Evolutionary conservation across 1,140 invertebrate genomes (phyloP).

Genomic region (Daktulosphaira vitifoliae): DNA sequence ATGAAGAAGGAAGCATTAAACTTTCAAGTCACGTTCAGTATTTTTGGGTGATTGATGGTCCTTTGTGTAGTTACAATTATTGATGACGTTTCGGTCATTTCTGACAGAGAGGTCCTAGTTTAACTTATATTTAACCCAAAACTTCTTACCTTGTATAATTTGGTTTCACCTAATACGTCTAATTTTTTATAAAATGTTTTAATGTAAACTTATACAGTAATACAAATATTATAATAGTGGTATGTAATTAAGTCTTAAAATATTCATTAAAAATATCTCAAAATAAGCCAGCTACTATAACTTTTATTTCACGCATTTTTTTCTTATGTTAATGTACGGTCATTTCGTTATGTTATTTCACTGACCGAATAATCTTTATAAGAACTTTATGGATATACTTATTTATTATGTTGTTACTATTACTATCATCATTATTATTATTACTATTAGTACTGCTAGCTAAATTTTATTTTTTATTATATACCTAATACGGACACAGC

Average conservation of each 20-base stretch:
- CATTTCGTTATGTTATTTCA: too few relatives aligned
- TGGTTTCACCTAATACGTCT: background rate
- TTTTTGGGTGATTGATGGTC: constrained; percentile 16
- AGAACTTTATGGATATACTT: background rate
- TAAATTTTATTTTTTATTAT: too few relatives aligned
- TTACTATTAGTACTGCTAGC: too few relatives aligned
- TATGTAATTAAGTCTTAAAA: too few relatives aligned
- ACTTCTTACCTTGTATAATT: constrained; percentile 18
- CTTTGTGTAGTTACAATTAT: constrained; percentile 29
- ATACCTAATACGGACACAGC: background rate
- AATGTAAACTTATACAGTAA: too few relatives aligned
- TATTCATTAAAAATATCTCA: too few relatives aligned
- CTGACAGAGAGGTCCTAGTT: constrained; percentile 12
- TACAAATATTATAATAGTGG: too few relatives aligned
- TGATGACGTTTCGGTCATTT: constrained; percentile 28
- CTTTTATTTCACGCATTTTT: too few relatives aligned
- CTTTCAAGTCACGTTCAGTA: constrained; percentile 16
- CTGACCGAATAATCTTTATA: background rate
- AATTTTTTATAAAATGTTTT: too few relatives aligned
- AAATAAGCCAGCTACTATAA: too few relatives aligned
- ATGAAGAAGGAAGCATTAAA: background rate
- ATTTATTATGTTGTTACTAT: background rate
- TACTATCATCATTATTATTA: background rate
- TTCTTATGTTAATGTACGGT: too few relatives aligned
- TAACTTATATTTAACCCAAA: constrained; percentile 26